Evolutionary conservation across 2,797 vertebrate genomes (phyloP), one percentile per base, ranked within the genome.

Genomic region (Acrossocheilus wenchowensis): DNA sequence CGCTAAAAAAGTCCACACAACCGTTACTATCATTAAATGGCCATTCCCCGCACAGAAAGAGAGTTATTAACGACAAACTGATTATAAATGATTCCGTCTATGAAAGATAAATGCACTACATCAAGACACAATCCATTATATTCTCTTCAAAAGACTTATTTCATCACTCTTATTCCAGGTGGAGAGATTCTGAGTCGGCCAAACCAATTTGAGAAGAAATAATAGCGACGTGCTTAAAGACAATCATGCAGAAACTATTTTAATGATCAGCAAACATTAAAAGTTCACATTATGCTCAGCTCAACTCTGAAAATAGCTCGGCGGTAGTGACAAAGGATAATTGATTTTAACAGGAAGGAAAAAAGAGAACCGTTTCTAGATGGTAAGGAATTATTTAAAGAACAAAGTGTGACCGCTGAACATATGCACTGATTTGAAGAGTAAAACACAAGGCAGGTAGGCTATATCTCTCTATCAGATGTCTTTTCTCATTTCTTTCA

Each of bases 181-280:
- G 26, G 54, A 66, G 45, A 39, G 72, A 82, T 72, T 82, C 11
- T 19, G 26, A 48, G 62, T 68, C 19, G 1, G 34, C 11, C 57
- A 75, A 83, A 83, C 45, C 34, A 39, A 78, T 78, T 26, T 41
- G 34, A 66, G 45, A 41, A 68, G 21, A 30, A 84, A 78, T 68
- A 78, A 72, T 41, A 72, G 15, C 4, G 17, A 23, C 52, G n/a
- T 66, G 30, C 60, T 74, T 45, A 52, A 30, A 68, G 45, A 78
- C 23, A 68, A 78, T 68, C 83, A 62, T 26, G 23, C 45, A 66
- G 72, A 77, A 77, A 77, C 50, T 50, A 19, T 48, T 62, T 75
- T 84, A 84, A 84, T 84, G 60, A 84, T 73, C 45, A 17, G 54
- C 71, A 64, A 75, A 79, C 41, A 77, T 66, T 36, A 84, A 84